Evolutionary conservation across 2,888 invertebrate species (phyloP).

Genomic region (Tiliacea aurago): DNA sequence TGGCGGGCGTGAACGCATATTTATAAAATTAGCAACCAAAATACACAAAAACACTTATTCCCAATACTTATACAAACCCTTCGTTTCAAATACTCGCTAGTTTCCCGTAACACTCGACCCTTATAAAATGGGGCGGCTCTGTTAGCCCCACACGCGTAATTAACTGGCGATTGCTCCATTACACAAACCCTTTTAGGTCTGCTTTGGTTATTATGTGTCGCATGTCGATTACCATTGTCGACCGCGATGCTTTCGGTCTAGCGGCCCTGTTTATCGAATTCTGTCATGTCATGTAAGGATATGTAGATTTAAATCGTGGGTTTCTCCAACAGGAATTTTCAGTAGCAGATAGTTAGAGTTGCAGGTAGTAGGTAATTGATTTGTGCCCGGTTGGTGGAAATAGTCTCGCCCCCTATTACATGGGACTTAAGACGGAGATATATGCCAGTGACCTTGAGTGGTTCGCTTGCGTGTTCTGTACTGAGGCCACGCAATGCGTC

Average conservation of each 20-base stretch:
- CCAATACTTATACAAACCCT: conserved; percentile 8
- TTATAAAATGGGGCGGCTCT: conserved; percentile 65
- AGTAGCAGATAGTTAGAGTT: too few species aligned
- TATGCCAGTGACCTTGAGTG: too few species aligned
- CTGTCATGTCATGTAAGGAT: conserved; percentile 42
- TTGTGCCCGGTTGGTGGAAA: not conserved
- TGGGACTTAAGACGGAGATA: too few species aligned
- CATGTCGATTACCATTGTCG: conserved; percentile 78
- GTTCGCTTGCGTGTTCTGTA: too few species aligned
- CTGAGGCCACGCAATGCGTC: too few species aligned
- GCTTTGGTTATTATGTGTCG: conserved; percentile 76
- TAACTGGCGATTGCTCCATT: conserved; percentile 82
- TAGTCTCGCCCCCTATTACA: too few species aligned
- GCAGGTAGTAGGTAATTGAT: too few species aligned
- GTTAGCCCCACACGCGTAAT: conserved; percentile 72
- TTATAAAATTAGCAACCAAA: not conserved
- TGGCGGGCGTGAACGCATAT: not conserved
- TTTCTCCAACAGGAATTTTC: not conserved
- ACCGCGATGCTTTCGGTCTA: conserved; percentile 65
- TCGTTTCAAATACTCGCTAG: conserved; percentile 46
- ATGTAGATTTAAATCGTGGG: conserved; percentile 27
- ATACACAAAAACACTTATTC: conserved; percentile 6
- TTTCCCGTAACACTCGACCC: conserved; percentile 55
- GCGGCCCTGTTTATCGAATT: conserved; percentile 64
- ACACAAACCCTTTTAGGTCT: conserved; percentile 77